Evolutionary conservation across 2,113 vertebrate genomes (phyloP), one percentile per base, ranked within the genome.

Genomic region (Syrrhaptes paradoxus): DNA sequence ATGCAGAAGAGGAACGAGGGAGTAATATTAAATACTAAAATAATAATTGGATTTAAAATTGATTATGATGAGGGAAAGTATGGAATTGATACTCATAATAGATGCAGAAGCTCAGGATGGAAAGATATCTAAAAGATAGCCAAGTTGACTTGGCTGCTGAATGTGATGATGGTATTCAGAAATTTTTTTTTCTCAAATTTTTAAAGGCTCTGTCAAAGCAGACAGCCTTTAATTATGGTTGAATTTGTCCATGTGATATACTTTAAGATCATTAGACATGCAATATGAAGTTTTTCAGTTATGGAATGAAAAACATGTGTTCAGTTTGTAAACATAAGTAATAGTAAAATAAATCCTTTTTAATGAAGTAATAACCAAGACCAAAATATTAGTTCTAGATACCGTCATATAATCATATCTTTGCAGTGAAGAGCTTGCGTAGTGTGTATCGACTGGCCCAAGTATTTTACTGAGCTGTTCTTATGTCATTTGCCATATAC

Each of bases 371-470:
- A 16, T 85, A 62, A 24, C 20, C 7, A 28, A 73, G 21, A 57
- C 11, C 0, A 75, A 58, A 63, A 51, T 38, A 51, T 4, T 63
- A 19, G 11, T 66, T 54, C n/a, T 65, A 17, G 38, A 46, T 34
- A 49, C 6, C 5, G 1, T 45, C 45, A 2, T 8, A 19, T 52
- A 38, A 49, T 57, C 3, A 10, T 5, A 1, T 43, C 10, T 48
- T 72, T 75, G 16, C 22, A 32, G 32, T 26, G 52, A 76, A 75
- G 32, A 66, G 22, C 29, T 52, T 90, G 22, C 18, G 21, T 46
- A 29, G 51, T 7, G 7, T 25, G 22, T 55, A 7, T 82, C 0
- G 0, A 4, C 14, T 63, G 43, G 6, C 49, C 36, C 66, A 21
- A 31, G 67, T 25, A 14, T 73, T 68, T 87, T 26, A 34, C 25